These are phyloP conservation scores for Xestia rhomboidea DNA, from an alignment of 2,888 invertebrate genomes.

Conservation along the genomic window DNA sequence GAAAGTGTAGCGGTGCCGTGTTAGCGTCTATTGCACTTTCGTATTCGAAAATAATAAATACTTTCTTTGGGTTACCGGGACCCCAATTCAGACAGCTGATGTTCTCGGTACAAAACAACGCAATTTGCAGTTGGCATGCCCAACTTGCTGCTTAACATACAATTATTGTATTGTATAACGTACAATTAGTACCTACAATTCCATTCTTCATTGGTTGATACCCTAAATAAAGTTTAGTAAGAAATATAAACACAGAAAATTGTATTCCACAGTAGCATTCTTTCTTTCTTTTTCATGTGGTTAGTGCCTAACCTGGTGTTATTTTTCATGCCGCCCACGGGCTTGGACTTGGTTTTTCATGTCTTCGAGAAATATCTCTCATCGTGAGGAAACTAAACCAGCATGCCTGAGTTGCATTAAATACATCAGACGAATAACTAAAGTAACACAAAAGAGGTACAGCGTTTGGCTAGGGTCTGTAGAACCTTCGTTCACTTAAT, in stretches of 20 bases:
- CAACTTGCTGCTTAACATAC: slow-evolving; percentile 27
- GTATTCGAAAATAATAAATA: slow-evolving; percentile 32
- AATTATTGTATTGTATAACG: no score
- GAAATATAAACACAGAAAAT: slow-evolving; percentile 1
- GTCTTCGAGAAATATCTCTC: neutral
- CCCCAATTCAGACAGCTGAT: slow-evolving; percentile 8
- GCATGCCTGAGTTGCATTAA: neutral
- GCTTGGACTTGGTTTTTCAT: neutral
- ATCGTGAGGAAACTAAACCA: neutral
- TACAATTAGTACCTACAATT: no score
- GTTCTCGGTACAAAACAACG: neutral
- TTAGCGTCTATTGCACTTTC: slow-evolving; percentile 50
- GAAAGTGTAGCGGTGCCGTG: slow-evolving; percentile 63
- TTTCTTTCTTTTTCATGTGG: neutral
- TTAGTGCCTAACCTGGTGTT: neutral
- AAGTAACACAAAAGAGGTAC: neutral
- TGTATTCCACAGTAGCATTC: neutral
- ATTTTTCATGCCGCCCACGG: neutral
- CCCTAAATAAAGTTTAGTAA: neutral
- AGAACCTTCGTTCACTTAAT: neutral
- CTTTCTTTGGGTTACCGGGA: slow-evolving; percentile 31
- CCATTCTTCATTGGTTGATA: neutral
- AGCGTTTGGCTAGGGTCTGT: neutral
- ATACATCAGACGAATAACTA: neutral
- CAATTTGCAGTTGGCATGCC: slow-evolving; percentile 12